These are phyloP conservation scores for Temnothorax ravouxi DNA, from an alignment of 2,888 invertebrate species.

Conservation along the genomic window DNA sequence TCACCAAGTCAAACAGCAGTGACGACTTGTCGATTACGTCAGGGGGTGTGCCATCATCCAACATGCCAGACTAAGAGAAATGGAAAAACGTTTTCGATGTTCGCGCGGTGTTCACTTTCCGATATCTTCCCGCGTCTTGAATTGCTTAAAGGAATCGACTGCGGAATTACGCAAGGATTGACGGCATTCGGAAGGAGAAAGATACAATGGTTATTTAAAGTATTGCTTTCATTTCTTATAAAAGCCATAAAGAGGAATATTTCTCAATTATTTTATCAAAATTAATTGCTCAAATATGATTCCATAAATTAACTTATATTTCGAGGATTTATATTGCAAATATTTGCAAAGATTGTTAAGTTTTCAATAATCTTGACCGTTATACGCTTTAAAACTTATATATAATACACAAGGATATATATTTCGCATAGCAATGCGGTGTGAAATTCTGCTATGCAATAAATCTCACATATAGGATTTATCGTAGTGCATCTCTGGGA, in stretches of 20 bases:
- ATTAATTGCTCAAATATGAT: not conserved
- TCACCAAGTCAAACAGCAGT: constrained; percentile 80
- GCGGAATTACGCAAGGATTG: not conserved
- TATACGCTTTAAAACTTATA: constrained; percentile 6
- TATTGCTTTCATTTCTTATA: not conserved
- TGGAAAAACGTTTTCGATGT: constrained; percentile 44
- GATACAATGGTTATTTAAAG: not conserved
- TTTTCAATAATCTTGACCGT: not conserved
- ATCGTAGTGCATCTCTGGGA: constrained; percentile 73
- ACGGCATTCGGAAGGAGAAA: not conserved
- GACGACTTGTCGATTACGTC: constrained; percentile 76
- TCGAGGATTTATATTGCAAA: not conserved
- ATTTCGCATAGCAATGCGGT: constrained; percentile 20
- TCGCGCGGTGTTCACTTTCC: not conserved
- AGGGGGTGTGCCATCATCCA: constrained; percentile 52
- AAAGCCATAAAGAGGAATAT: not conserved
- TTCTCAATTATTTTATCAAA: not conserved
- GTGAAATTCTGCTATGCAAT: constrained; percentile 53
- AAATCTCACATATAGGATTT: constrained; percentile 74
- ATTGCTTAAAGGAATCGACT: constrained; percentile 4
- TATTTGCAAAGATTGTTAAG: not conserved
- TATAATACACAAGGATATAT: constrained; percentile 29
- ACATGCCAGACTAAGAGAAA: constrained; percentile 37
- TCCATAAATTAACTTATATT: not conserved
- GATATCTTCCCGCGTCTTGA: constrained; percentile 26